phyloP scores from a whole-genome alignment of 2,888 invertebrate genomes.

The Drosophila glabriapex region DNA sequence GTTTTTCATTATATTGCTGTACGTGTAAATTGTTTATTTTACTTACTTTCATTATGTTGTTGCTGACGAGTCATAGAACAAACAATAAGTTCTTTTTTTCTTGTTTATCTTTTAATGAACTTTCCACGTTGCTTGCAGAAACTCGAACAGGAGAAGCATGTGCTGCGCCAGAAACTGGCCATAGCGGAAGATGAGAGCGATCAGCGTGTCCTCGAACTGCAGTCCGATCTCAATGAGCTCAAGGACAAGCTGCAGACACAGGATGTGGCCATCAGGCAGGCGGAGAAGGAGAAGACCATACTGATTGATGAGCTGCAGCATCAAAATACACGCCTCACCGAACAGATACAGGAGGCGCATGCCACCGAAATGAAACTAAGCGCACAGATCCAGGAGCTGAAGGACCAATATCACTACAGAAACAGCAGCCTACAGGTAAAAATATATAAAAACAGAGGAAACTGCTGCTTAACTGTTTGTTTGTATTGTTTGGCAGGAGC shows the following conservation, averaged over 20 bases:
- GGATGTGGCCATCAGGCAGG: slow-evolving; percentile 84
- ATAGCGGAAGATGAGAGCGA: slow-evolving; percentile 96
- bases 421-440: slow-evolving; percentile 90
- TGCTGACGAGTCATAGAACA: slow-evolving; percentile 65
- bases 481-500: slow-evolving; percentile 88
- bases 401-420: slow-evolving; percentile 93
- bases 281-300: slow-evolving; percentile 92
- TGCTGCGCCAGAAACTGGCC: slow-evolving; percentile 93
- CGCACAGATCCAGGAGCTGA: slow-evolving; percentile 92
- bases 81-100: slow-evolving; percentile 39
- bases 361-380: slow-evolving; percentile 92
- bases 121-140: slow-evolving; percentile 87
- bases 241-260: slow-evolving; percentile 91
- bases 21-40: slow-evolving; percentile 67
- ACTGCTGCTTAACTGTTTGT: not conserved
- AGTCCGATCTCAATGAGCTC: slow-evolving; percentile 93
- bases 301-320: slow-evolving; percentile 94
- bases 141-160: slow-evolving; percentile 96
- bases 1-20: slow-evolving; percentile 37
- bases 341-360: slow-evolving; percentile 93
- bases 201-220: slow-evolving; percentile 93
- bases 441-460: not conserved
- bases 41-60: slow-evolving; percentile 65
- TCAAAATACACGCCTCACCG: slow-evolving; percentile 94
- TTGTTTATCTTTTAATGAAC: slow-evolving; percentile 41